Base-by-base conservation (phyloP, 2,888 invertebrate genomes). In the Leptopterna dolabrata region DNA sequence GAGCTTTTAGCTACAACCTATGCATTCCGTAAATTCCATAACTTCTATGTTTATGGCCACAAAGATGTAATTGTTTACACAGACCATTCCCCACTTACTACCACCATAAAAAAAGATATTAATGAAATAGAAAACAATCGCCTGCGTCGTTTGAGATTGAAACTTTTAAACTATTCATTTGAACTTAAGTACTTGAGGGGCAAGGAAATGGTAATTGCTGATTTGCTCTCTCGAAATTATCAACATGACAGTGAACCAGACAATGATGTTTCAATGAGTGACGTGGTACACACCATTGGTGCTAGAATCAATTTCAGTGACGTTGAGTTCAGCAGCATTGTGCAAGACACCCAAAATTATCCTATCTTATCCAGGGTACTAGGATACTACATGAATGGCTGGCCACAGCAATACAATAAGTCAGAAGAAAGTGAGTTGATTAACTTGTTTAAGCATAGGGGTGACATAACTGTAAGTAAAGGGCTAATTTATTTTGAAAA, bases 401-500 rank as follows among this genome's bases (percentile, higher is more conserved):
- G 36, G 86, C 86, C 63, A 63, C 63, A 63, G 16, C 63, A 63
- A 16, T 63, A 63, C 63, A 24, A 63, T 63, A n/a, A n/a, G n/a
- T n/a, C n/a, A n/a, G n/a, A n/a, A n/a, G n/a, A n/a, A n/a, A 47
- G n/a, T n/a, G n/a, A n/a, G 14, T 47, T 55, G 11, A 55, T 55
- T 55, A 55, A 55, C 19, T 55, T n/a, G 55, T 55, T 55, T 19
- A 55, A 55, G 55, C 55, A 55, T 55, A 55, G 11, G 3, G 55
- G 47, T 55, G 55, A 55, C 19, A n/a, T 55, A 30, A 82, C 19
- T 84, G 51, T 41, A 24, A 71, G 71, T 36, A 45, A 87, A 19
- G 84, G 78, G 47, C 85, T 87, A 36, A 27, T 87, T n/a, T 87
- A 86, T 87, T 78, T 87, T 51, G 76, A 87, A 0, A 76, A 87